Base-by-base conservation (phyloP, 2,888 invertebrate species). In the Sphecodes monilicornis region DNA sequence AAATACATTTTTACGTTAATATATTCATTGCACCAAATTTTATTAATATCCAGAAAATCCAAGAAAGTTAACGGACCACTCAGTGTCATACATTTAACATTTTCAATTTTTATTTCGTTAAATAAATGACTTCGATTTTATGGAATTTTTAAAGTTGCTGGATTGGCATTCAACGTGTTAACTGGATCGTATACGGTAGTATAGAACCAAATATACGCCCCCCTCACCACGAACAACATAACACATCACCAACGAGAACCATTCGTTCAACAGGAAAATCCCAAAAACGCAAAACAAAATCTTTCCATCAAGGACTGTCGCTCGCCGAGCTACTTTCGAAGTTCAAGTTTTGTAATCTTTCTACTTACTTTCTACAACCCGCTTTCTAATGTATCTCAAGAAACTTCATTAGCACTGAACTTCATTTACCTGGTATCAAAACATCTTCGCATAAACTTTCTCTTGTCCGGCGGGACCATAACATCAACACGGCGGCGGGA, bases 401-500 rank as follows among this genome's bases (percentile, higher is more conserved):
- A 60, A 5, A 16, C n/a, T 68, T 68, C 4, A 11, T 36, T 10
- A 11, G 10, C 22, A 11, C 4, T 1, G n/a, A 11, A 11, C n/a
- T 54, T 54, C 54, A 1, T 54, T 54, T 54, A 54, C 54, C 54
- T 54, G 22, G 36, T 66, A 66, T 18, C 68, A n/a, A 39, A 69
- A 69, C 41, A 26, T 69, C 41, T 69, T 41, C n/a, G 5, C 41
- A 26, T 41, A 18, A 26, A 41, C 26, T 41, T 41, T 43, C 66
- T 29, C 16, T 54, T 3, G 54, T 54, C 54, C 54, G n/a, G 10
- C 11, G 54, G n/a, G 54, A 54, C 54, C 54, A 11, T n/a, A 54
- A n/a, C 11, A n/a, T 70, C 43, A 71, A 66, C 73, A 80, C 2
- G 29, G 29, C 11, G 57, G 46, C 50, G 79, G 39, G 36, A 68